Conservation (phyloP, 2,113 vertebrate species). For the Lontra canadensis region DNA sequence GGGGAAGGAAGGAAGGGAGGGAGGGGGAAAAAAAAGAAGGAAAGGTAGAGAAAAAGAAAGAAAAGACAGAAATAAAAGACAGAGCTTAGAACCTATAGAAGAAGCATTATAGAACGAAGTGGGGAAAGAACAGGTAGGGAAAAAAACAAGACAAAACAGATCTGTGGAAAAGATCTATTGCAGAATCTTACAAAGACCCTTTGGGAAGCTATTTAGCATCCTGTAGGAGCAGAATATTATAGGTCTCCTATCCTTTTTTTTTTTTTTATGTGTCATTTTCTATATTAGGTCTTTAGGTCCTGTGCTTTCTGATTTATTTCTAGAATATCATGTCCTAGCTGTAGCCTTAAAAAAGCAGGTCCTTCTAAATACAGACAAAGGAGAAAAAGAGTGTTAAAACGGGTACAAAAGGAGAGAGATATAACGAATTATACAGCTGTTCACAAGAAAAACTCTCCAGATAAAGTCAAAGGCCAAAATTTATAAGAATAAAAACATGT, state of each 20-base stretch:
- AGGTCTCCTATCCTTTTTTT: background rate
- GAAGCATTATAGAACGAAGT: background rate
- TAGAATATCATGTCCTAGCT: background rate
- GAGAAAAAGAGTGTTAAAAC: background rate
- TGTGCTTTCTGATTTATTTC: slow-evolving; percentile 24
- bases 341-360: background rate
- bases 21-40: too few relatives aligned
- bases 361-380: slow-evolving; percentile 31
- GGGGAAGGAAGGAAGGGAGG: too few relatives aligned
- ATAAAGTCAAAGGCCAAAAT: slow-evolving; percentile 25
- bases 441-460: slow-evolving; percentile 23
- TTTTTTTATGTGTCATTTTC: background rate
- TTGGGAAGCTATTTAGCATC: background rate
- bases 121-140: background rate
- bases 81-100: background rate
- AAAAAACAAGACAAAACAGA: background rate
- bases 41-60: background rate
- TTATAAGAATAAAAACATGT: background rate
- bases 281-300: slow-evolving; percentile 6
- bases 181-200: background rate
- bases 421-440: background rate
- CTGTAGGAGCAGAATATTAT: background rate
- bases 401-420: background rate
- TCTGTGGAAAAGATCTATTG: background rate
- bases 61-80: background rate